Evolutionary conservation across 1,140 invertebrate genomes (phyloP), one percentile per base, ranked within the genome.

Genomic region (Temnothorax nylanderi): DNA sequence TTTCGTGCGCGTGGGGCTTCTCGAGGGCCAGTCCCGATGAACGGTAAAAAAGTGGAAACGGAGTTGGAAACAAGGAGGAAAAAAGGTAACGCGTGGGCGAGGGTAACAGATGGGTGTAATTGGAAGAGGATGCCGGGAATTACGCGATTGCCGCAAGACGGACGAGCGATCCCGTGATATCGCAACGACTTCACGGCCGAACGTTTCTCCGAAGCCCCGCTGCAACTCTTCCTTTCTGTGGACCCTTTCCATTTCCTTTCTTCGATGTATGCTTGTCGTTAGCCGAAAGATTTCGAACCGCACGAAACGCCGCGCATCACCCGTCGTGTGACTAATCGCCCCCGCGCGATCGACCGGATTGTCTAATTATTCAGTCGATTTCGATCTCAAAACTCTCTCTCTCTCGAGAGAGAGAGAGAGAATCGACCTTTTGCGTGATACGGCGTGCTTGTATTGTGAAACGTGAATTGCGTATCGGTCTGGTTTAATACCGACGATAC

Each of bases 261-360:
- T 49, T 75, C 56, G 44, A 82, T 49, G 54, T 65, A 58, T 71
- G 60, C 64, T 71, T 67, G 64, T 85, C 81, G 65, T 62, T 84
- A 90, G 86, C 67, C 87, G 89, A 89, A 87, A 77, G 87, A 86
- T 89, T 88, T 71, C 89, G 58, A 82, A 26, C 60, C 84, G 74
- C 51, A 86, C 82, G 26, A 26, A 58, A 74, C 58, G 37, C 44
- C 11, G 37, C 85, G 76, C 76, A 58, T 86, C 76, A 65, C 92
- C 93, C 91, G 92, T 88, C 91, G 93, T 91, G 93, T 93, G 92
- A 94, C 93, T 94, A 94, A 94, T 94, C 93, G 93, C 89, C 89
- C 91, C 88, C 88, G 88, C 92, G 88, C 90, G 82, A 86, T 81
- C 89, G 84, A 90, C 91, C 75, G 82, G 92, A 93, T 93, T 93